A percentile compares a stretch with the other conserved stretches of the same genome.
Evolutionary conservation across 2,888 invertebrate genomes (phyloP).

Genomic region (Sericinus montela): DNA sequence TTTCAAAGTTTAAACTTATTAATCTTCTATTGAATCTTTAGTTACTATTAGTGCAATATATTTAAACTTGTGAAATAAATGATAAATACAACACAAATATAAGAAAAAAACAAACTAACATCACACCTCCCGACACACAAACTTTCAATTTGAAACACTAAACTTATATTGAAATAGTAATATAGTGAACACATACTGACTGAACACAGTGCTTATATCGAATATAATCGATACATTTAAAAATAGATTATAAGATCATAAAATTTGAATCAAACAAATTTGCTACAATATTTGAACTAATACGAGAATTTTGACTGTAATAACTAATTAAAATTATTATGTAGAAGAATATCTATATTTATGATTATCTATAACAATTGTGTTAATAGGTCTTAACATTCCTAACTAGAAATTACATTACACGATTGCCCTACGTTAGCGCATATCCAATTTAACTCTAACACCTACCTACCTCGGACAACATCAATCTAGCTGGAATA

Average conservation of each 20-base stretch:
- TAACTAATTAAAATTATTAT: conserved; percentile 44
- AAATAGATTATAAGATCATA: conserved; percentile 39
- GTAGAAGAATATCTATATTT: conserved; percentile 53
- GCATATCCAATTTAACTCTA: background rate
- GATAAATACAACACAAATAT: background rate
- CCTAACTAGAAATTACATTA: conserved; percentile 18
- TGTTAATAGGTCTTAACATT: conserved; percentile 20
- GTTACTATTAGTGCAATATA: background rate
- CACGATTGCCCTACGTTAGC: conserved; percentile 19
- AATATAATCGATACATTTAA: conserved; percentile 38
- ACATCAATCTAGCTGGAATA: conserved; percentile 10
- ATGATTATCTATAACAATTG: conserved; percentile 42
- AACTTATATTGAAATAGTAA: conserved; percentile 41
- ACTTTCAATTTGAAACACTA: conserved; percentile 23
- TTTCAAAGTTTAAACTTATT: background rate
- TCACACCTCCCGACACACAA: background rate
- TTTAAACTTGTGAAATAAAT: background rate
- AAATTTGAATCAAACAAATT: conserved; percentile 51
- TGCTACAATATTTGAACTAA: conserved; percentile 68
- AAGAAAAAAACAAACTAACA: background rate
- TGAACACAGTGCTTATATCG: conserved; percentile 59
- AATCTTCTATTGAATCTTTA: background rate
- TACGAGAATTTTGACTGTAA: conserved; percentile 47
- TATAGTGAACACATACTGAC: conserved; percentile 64
- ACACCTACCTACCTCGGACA: background rate